phyloP scores from a whole-genome alignment of 2,888 invertebrate species.

The Acronicta psi region DNA sequence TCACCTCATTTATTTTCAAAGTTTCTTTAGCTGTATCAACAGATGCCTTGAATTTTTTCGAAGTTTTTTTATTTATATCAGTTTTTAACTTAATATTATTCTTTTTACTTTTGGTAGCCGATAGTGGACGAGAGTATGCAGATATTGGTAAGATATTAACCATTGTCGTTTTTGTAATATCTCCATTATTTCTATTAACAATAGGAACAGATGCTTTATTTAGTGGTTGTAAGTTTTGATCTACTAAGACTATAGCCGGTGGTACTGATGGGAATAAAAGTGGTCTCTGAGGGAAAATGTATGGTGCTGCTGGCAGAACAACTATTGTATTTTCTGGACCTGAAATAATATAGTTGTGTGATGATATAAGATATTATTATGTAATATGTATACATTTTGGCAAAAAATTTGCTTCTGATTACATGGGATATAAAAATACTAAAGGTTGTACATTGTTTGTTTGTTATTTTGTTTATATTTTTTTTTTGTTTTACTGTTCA shows the following conservation, averaged over 20 bases:
- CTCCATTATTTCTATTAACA: conserved; percentile 75
- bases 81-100: conserved; percentile 68
- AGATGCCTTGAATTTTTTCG: conserved; percentile 60
- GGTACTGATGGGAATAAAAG: conserved; percentile 78
- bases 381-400: no score
- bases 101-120: conserved; percentile 77
- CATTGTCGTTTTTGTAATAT: conserved; percentile 85
- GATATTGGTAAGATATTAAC: conserved; percentile 86
- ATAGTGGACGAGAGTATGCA: conserved; percentile 83
- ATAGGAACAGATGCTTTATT: conserved; percentile 74
- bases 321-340: conserved; percentile 81
- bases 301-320: conserved; percentile 82
- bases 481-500: no score
- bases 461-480: no score
- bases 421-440: no score
- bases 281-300: conserved; percentile 83
- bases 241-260: conserved; percentile 81
- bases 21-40: conserved; percentile 31
- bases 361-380: no score
- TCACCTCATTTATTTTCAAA: conserved; percentile 27
- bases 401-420: no score
- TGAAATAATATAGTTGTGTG: conserved; percentile 60
- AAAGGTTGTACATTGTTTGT: no score
- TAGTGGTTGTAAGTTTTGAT: conserved; percentile 75
- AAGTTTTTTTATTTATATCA: conserved; percentile 59